These are phyloP conservation scores for Drosophila buzzatii DNA, from an alignment of 2,888 invertebrate species.

Conservation along the genomic window DNA sequence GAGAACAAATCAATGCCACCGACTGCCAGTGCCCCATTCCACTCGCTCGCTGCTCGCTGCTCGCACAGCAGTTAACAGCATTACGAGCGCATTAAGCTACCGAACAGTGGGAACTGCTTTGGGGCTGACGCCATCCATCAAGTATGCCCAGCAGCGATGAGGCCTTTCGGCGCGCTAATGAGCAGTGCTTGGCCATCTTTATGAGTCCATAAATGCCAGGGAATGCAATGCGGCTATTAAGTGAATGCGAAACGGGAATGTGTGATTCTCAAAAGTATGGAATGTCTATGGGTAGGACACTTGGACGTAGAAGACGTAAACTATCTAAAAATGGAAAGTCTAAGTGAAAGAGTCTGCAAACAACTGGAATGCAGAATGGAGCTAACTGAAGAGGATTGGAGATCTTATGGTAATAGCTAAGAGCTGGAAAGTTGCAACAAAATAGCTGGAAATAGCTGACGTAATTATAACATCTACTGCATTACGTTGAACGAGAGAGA, in stretches of 20 bases:
- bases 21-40: constrained; percentile 23
- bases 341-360: background rate
- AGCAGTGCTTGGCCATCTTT: constrained; percentile 8
- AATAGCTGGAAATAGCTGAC: background rate
- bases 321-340: background rate
- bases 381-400: background rate
- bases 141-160: constrained; percentile 7
- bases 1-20: constrained; percentile 46
- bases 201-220: background rate
- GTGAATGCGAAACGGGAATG: background rate
- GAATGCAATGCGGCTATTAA: background rate
- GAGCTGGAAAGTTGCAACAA: background rate
- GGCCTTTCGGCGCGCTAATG: constrained; percentile 23
- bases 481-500: too few relatives aligned
- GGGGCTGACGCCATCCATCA: background rate
- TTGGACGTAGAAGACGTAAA: too few relatives aligned
- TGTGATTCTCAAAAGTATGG: too few relatives aligned
- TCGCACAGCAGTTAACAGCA: constrained; percentile 25
- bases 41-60: background rate
- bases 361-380: background rate
- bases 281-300: too few relatives aligned
- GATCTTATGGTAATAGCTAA: background rate
- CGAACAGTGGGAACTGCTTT: background rate
- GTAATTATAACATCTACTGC: background rate
- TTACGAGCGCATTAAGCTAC: constrained; percentile 46